Percentiles rank a stretch among this genome's conserved stretches.
These are phyloP conservation scores for Drosophila merina DNA, from an alignment of 2,888 invertebrate genomes.

Conservation along the genomic window DNA sequence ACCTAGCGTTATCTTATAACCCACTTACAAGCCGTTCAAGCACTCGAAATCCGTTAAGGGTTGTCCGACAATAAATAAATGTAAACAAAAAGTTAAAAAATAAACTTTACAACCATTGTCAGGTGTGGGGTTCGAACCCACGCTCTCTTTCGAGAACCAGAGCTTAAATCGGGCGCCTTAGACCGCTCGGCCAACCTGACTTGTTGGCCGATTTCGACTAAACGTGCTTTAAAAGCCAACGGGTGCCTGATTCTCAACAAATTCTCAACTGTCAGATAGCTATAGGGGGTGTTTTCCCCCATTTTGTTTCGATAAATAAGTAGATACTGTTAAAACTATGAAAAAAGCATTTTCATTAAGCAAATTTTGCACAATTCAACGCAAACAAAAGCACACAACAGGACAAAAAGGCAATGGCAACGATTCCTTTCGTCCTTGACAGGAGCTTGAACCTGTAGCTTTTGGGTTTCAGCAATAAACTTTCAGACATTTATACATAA, in stretches of 20 bases:
- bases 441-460: slow-evolving; percentile 11
- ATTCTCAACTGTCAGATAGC: slow-evolving; percentile 5
- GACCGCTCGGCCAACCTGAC: slow-evolving; percentile 93
- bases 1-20: neutral
- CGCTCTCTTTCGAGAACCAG: slow-evolving; percentile 92
- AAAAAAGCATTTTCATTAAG: neutral
- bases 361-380: neutral
- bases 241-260: slow-evolving; percentile 5
- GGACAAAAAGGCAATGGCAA: neutral
- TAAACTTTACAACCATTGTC: slow-evolving; percentile 80
- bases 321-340: neutral
- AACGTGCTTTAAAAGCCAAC: slow-evolving; percentile 53
- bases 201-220: slow-evolving; percentile 45
- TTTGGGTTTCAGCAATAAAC: neutral
- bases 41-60: neutral
- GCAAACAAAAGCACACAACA: neutral
- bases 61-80: slow-evolving; percentile 4
- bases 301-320: neutral
- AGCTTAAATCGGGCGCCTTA: slow-evolving; percentile 94
- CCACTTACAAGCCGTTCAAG: neutral
- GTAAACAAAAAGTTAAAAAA: slow-evolving; percentile 37
- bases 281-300: slow-evolving; percentile 7
- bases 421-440: neutral
- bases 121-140: slow-evolving; percentile 94
- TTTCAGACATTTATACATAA: neutral